Percentiles rank a stretch among this genome's conserved stretches.
phyloP scores from a whole-genome alignment of 2,888 invertebrate species.

The Arrhopalites spinosus region DNA sequence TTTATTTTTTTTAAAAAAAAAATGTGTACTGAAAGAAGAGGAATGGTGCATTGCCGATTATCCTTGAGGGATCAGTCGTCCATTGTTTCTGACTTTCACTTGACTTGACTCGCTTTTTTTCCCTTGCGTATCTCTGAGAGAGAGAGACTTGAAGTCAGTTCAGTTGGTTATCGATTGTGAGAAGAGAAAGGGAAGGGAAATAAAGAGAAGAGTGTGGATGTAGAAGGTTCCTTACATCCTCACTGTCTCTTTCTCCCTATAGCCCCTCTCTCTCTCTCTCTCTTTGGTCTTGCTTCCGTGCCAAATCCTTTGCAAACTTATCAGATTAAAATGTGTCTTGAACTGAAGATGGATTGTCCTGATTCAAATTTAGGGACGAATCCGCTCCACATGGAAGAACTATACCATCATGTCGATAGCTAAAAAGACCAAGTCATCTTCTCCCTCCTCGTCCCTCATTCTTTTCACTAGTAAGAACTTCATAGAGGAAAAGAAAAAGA shows the following conservation, averaged over 20 bases:
- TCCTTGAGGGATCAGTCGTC: not conserved
- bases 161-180: constrained; percentile 28
- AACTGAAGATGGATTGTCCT: constrained; percentile 38
- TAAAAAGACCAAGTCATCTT: constrained; percentile 23
- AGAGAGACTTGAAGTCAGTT: constrained; percentile 6
- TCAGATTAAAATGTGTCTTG: constrained; percentile 39
- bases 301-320: constrained; percentile 38
- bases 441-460: constrained; percentile 14
- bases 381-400: constrained; percentile 1
- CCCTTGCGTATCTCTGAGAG: not conserved
- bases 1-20: not conserved
- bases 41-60: not conserved
- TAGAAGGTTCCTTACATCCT: not conserved
- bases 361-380: constrained; percentile 33
- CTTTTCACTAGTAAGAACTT: constrained; percentile 5
- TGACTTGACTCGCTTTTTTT: constrained; percentile 5
- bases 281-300: constrained; percentile 25
- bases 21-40: not conserved
- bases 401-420: not conserved
- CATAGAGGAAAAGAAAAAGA: not conserved
- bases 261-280: not conserved
- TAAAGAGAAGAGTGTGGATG: not conserved
- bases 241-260: not conserved
- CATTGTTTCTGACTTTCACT: constrained; percentile 15
- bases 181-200: not conserved